These are phyloP conservation scores for Caradrina clavipalpis DNA, from an alignment of 2,888 invertebrate species.

Conservation along the genomic window DNA sequence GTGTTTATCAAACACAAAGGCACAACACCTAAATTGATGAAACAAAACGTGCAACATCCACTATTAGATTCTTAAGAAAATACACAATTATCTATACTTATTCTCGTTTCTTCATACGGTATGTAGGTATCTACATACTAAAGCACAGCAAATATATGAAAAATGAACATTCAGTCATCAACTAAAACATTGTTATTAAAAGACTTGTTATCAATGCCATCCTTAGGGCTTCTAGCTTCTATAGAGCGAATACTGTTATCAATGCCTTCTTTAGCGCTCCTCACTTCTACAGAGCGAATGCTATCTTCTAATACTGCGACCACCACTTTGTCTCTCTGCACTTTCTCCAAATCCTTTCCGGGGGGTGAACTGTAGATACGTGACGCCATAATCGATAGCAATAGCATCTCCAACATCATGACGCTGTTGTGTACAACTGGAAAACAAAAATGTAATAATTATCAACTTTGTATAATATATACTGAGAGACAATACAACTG, in stretches of 20 bases:
- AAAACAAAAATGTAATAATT: constrained; percentile 62
- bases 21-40: constrained; percentile 15
- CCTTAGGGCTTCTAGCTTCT: constrained; percentile 68
- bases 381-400: constrained; percentile 92
- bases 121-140: constrained; percentile 18
- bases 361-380: constrained; percentile 90
- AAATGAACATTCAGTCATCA: constrained; percentile 36
- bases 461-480: background rate
- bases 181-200: constrained; percentile 63
- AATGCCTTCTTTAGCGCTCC: constrained; percentile 68
- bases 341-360: constrained; percentile 75
- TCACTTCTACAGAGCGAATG: constrained; percentile 67
- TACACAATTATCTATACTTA: constrained; percentile 15
- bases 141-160: constrained; percentile 19
- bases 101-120: constrained; percentile 1
- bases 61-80: constrained; percentile 13
- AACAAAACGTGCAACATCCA: constrained; percentile 28
- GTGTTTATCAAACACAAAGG: constrained; percentile 9
- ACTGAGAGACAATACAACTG: background rate
- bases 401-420: constrained; percentile 93
- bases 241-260: constrained; percentile 71
- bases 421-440: constrained; percentile 93
- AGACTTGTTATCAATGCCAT: constrained; percentile 73
- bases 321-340: constrained; percentile 73
- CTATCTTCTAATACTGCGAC: constrained; percentile 82